A percentile compares a stretch with the other conserved stretches of the same genome.
phyloP scores from a whole-genome alignment of 2,797 vertebrate species.

The Gobio occitaniae region DNA sequence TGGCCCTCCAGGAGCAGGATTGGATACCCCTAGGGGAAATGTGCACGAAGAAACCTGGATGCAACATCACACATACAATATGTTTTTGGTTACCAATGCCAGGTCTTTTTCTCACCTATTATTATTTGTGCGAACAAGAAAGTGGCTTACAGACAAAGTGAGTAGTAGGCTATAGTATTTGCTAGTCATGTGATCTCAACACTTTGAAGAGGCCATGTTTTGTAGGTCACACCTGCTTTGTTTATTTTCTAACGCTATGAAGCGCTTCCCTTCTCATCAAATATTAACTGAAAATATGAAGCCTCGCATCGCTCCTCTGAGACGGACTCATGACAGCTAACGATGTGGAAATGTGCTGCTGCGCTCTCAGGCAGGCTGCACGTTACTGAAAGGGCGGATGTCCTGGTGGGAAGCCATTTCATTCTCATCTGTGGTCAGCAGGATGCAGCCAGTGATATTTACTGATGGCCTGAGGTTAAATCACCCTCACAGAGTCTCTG shows the following conservation, averaged over 20 bases:
- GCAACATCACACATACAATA: not conserved
- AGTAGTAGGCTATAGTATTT: not conserved
- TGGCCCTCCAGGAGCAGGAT: no score
- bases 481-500: slow-evolving; percentile 43
- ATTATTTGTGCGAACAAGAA: not conserved
- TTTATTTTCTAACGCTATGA: not conserved
- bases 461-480: slow-evolving; percentile 63
- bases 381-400: slow-evolving; percentile 69
- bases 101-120: not conserved
- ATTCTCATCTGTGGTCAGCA: slow-evolving; percentile 62
- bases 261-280: not conserved
- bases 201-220: no score
- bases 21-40: not conserved
- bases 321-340: not conserved
- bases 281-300: slow-evolving; percentile 1
- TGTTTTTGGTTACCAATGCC: not conserved
- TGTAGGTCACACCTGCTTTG: slow-evolving; percentile 1
- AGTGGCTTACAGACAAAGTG: not conserved
- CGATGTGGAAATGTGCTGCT: slow-evolving; percentile 48
- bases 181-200: not conserved
- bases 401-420: slow-evolving; percentile 68
- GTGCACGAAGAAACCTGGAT: not conserved
- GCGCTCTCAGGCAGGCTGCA: slow-evolving; percentile 67
- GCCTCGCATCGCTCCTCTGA: not conserved
- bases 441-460: slow-evolving; percentile 68